Conservation (phyloP, 2,797 vertebrate species). For the Ataeniobius toweri region DNA sequence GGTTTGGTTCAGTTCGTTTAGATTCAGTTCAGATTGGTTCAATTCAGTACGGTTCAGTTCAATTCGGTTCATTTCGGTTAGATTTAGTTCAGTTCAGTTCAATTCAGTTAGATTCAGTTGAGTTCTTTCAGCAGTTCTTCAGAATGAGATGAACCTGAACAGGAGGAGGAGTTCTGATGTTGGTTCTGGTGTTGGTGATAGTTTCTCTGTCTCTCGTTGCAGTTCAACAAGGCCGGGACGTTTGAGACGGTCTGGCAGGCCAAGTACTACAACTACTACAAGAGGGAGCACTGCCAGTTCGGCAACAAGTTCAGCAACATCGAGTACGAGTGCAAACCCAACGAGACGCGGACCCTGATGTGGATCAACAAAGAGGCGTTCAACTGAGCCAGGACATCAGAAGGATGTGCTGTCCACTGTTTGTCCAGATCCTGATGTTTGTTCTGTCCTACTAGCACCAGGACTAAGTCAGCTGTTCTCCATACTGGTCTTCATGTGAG, state of each 20-base stretch:
- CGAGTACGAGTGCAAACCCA: conserved; percentile 97
- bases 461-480: not conserved
- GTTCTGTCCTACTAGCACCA: not conserved
- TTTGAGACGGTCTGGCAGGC: conserved; percentile 99
- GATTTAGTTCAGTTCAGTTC: too few species aligned
- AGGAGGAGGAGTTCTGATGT: not conserved
- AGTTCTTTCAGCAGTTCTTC: too few species aligned
- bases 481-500: conserved; percentile 27
- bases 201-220: conserved; percentile 54
- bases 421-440: not conserved
- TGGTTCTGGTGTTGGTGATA: too few species aligned
- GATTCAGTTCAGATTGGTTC: too few species aligned
- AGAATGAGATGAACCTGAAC: not conserved
- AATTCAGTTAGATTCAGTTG: not conserved
- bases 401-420: not conserved
- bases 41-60: not conserved
- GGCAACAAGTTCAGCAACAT: conserved; percentile 95
- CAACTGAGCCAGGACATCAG: conserved; percentile 62
- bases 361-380: conserved; percentile 99
- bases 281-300: conserved; percentile 96
- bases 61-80: too few species aligned
- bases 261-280: conserved; percentile 99
- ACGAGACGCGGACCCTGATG: conserved; percentile 97
- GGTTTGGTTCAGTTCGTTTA: too few species aligned
- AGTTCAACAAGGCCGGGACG: conserved; percentile 85